phyloP scores from a whole-genome alignment of 2,888 invertebrate species.

The Galerucella nymphaeae region DNA sequence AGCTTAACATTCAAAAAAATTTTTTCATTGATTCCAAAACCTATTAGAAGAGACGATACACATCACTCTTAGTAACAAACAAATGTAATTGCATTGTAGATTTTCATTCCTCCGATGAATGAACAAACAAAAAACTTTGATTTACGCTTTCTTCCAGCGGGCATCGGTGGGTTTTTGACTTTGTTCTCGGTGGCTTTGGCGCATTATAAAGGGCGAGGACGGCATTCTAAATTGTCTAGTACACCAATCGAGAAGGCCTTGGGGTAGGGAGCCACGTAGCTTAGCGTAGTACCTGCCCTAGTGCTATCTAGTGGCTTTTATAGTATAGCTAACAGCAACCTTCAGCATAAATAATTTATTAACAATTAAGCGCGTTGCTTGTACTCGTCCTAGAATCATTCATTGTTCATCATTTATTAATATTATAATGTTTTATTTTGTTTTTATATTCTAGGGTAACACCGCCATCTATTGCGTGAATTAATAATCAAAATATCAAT shows the following conservation, averaged over 20 bases:
- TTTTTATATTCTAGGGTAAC: constrained; percentile 23
- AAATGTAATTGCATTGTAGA: constrained; percentile 5
- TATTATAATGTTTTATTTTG: constrained; percentile 15
- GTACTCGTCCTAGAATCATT: constrained; percentile 57
- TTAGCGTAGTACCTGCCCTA: constrained; percentile 45
- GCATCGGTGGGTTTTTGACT: constrained; percentile 63
- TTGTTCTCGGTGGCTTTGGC: constrained; percentile 64
- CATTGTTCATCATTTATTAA: constrained; percentile 48
- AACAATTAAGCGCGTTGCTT: constrained; percentile 52
- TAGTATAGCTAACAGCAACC: constrained; percentile 13
- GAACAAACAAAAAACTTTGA: constrained; percentile 45
- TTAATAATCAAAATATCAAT: background rate
- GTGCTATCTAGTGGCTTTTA: constrained; percentile 38
- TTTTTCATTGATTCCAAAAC: too few relatives aligned
- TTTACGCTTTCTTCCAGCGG: constrained; percentile 61
- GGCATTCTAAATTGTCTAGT: constrained; percentile 48
- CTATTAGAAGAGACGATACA: too few relatives aligned
- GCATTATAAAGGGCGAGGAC: constrained; percentile 55
- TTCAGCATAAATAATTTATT: constrained; percentile 21
- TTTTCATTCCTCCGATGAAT: constrained; percentile 24
- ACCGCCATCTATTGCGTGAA: constrained; percentile 24
- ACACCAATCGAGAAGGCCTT: constrained; percentile 47
- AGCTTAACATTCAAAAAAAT: too few relatives aligned
- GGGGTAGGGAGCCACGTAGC: constrained; percentile 47
- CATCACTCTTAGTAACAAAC: background rate